These are phyloP conservation scores for Nasonia oneida DNA, from an alignment of 2,888 invertebrate species.

Conservation along the genomic window DNA sequence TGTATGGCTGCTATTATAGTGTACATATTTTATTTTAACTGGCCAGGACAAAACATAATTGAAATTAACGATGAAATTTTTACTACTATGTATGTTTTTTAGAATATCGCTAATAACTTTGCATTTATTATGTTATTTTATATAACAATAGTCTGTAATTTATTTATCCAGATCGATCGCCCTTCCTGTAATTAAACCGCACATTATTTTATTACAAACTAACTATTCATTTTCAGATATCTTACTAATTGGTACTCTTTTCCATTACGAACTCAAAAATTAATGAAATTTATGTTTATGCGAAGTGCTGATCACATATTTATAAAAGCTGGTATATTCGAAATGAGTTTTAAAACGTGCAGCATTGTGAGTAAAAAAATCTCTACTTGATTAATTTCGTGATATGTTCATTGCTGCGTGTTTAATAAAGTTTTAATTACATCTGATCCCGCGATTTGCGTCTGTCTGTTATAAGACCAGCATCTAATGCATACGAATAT, in stretches of 20 bases:
- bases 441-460: too few species aligned
- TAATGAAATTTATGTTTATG: neutral
- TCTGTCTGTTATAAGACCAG: too few species aligned
- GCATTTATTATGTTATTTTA: too few species aligned
- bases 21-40: neutral
- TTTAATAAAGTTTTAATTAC: neutral
- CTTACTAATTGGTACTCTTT: neutral
- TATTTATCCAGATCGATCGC: too few species aligned
- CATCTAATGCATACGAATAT: too few species aligned
- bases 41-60: neutral
- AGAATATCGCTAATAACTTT: neutral
- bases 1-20: neutral
- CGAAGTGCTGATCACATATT: neutral
- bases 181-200: too few species aligned
- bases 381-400: neutral
- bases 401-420: neutral
- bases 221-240: neutral
- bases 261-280: neutral
- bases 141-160: too few species aligned
- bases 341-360: neutral
- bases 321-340: neutral
- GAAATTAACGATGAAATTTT: neutral
- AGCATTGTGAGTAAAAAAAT: neutral
- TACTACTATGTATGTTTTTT: neutral
- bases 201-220: neutral